Evolutionary conservation across 2,113 vertebrate genomes (phyloP).

Genomic region (Herpailurus yagouaroundi): DNA sequence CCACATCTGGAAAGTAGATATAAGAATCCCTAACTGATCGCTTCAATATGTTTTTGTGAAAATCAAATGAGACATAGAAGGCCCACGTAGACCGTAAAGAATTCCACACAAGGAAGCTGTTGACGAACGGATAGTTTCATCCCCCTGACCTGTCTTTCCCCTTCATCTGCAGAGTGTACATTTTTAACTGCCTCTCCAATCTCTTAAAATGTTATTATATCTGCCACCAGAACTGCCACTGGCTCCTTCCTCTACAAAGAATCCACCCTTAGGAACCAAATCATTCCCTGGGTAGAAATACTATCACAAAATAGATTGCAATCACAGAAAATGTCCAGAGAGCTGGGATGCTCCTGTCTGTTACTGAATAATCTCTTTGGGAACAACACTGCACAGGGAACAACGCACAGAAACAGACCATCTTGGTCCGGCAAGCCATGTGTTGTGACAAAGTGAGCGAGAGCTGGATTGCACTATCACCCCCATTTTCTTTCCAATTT

Average conservation of each 20-base stretch:
- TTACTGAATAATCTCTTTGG: conserved; percentile 38
- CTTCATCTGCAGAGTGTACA: too few relatives aligned
- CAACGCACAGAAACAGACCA: conserved; percentile 26
- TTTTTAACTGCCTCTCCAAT: background rate
- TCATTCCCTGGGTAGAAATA: background rate
- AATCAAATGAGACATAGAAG: conserved; percentile 27
- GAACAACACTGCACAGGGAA: conserved; percentile 61
- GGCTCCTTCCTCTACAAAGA: background rate
- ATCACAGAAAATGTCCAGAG: conserved; percentile 5
- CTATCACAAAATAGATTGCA: background rate
- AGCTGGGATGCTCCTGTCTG: background rate
- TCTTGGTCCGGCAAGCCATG: background rate
- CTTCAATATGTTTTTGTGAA: conserved; percentile 4
- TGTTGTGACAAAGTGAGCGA: conserved; percentile 72
- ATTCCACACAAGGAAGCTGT: background rate
- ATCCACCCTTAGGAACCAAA: background rate
- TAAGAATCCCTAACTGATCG: background rate
- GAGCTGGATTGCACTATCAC: conserved; percentile 57
- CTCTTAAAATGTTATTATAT: background rate
- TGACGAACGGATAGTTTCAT: too few relatives aligned
- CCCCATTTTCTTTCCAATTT: conserved; percentile 72
- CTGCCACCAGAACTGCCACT: background rate
- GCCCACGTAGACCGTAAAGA: background rate
- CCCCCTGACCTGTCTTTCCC: too few relatives aligned
- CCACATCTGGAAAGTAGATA: background rate